phyloP scores from a whole-genome alignment of 2,797 vertebrate genomes.

The Pangasius macronema region DNA sequence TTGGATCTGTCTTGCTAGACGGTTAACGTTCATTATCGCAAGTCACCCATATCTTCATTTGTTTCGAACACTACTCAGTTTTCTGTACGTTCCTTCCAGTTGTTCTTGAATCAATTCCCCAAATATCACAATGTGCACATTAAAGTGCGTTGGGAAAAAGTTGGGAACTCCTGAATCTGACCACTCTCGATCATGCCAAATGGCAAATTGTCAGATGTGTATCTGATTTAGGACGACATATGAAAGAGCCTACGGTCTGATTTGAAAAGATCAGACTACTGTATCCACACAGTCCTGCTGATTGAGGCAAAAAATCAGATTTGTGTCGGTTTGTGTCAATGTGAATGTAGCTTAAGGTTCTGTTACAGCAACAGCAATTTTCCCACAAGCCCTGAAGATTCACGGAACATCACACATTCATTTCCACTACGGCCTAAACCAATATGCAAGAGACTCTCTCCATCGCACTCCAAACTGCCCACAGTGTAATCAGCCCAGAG shows the following conservation, averaged over 20 bases:
- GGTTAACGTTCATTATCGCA: no score
- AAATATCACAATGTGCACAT: background rate
- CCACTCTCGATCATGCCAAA: background rate
- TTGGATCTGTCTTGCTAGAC: background rate
- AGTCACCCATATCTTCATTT: background rate
- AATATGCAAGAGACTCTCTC: conserved; percentile 43
- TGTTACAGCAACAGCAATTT: background rate
- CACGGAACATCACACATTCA: conserved; percentile 5
- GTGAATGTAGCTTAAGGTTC: conserved; percentile 1
- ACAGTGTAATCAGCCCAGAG: conserved; percentile 23
- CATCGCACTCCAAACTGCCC: conserved; percentile 30
- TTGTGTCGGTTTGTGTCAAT: background rate
- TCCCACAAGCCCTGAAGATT: conserved; percentile 8
- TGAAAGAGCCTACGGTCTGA: background rate
- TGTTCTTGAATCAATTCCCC: background rate
- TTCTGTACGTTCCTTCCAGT: background rate
- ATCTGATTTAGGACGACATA: background rate
- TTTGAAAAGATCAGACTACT: background rate
- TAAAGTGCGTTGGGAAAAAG: background rate
- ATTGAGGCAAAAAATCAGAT: background rate
- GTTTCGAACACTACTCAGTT: conserved; percentile 1
- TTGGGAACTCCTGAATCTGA: background rate
- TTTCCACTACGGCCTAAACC: conserved; percentile 30
- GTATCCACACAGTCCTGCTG: background rate
- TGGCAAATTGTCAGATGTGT: background rate